Conservation (phyloP, 2,113 vertebrate species). For the Lycocorax pyrrhopterus region DNA sequence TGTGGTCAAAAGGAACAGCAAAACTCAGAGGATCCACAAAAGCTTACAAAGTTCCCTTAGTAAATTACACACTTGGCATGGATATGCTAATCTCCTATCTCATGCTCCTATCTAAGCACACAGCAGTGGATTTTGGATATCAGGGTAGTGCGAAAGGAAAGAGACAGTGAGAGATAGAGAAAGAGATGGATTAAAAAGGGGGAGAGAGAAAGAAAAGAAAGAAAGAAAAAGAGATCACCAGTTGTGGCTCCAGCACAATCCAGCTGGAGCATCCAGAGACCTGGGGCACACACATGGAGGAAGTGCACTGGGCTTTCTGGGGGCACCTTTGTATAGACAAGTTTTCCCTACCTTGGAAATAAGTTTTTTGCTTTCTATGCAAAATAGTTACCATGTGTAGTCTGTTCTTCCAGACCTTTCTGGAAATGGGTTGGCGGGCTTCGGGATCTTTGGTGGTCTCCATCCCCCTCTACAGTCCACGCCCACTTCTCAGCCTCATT, state of each 20-base stretch:
- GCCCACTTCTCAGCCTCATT: neutral
- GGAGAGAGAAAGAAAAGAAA: neutral
- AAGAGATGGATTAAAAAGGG: neutral
- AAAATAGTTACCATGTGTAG: neutral
- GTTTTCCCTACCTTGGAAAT: neutral
- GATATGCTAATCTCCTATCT: too few species aligned
- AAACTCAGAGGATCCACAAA: neutral
- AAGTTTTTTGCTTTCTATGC: neutral
- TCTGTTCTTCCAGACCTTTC: neutral
- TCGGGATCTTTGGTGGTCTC: neutral
- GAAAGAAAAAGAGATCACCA: neutral
- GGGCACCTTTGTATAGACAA: neutral
- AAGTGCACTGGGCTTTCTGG: neutral
- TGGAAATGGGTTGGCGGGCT: neutral
- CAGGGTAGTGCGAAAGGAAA: neutral
- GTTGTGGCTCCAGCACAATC: accelerated
- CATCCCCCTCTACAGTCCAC: neutral
- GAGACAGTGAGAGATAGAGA: neutral
- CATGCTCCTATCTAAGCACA: neutral
- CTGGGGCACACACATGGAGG: neutral
- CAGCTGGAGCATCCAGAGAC: neutral
- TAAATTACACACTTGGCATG: neutral
- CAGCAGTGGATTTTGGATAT: neutral
- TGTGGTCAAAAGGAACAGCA: neutral
- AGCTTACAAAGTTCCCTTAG: neutral